Base-by-base conservation (phyloP, 2,113 vertebrate species). In the Hemiscyllium ocellatum region DNA sequence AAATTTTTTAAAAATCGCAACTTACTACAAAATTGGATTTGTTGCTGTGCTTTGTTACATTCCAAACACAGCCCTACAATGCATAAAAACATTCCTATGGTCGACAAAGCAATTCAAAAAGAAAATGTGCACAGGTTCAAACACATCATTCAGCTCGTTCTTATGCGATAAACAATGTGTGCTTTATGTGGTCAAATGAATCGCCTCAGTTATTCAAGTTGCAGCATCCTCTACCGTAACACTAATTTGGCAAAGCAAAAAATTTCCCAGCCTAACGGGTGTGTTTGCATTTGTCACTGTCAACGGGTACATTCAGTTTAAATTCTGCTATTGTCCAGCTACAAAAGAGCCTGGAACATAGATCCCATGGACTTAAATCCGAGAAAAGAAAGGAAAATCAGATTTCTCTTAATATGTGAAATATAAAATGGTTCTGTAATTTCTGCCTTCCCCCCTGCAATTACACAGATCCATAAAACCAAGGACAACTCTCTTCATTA, bases 191-290 rank as follows among this genome's bases (percentile, higher is more conserved):
- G 94, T 72, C 42, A 95, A 95, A 61, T 95, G 94, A 95, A 95
- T 76, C 72, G 94, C 72, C 94, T 72, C 69, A 42, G 42, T 76
- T 76, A 33, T 42, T 76, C 94, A 95, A 70, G n/a, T 33, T 20
- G 42, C 37, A 95, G 37, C 42, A 95, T 95, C 94, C 94, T 72
- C 24, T 10, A 50, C 87, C 61, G 26, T 90, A 61, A 90, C 61
- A 90, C 94, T 42, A 93, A 95, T 52, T 95, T 70, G 94, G 94
- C 94, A 70, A 95, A 95, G 94, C 94, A 95, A 95, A 95, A 69
- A 52, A 72, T 37, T 94, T 94, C 91, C 66, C 65, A 94, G 91
- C 91, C 66, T 69, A 10, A 61, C 19, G 20, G 37, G 94, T 72
- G 15, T 26, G 69, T 15, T 50, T 72, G 69, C 94, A 76, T 95